phyloP scores from a whole-genome alignment of 2,888 invertebrate genomes.

The Onthophagus sagittarius region DNA sequence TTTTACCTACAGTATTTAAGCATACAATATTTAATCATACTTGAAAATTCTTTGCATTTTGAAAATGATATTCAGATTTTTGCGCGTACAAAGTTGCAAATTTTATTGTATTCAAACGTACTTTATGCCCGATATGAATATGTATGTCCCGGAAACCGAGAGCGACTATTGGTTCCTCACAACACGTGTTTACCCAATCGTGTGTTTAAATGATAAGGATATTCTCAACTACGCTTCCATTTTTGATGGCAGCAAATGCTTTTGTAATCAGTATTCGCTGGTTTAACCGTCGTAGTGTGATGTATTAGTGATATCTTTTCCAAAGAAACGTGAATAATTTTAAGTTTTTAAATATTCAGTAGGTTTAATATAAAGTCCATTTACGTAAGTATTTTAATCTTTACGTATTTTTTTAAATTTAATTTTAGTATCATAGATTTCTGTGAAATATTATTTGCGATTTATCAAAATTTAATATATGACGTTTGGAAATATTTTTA shows the following conservation, averaged over 20 bases:
- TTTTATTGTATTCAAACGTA: slow-evolving; percentile 5
- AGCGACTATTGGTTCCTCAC: neutral
- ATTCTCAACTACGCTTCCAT: neutral
- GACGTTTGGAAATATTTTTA: no score
- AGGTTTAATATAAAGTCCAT: no score
- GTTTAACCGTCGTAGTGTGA: neutral
- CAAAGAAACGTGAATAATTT: no score
- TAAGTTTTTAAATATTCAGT: no score
- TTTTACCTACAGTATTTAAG: no score
- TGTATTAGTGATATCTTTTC: no score
- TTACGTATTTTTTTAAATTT: no score
- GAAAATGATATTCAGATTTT: neutral
- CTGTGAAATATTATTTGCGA: no score
- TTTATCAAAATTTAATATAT: no score
- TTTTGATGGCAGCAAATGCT: neutral
- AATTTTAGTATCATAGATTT: no score
- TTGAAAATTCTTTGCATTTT: neutral
- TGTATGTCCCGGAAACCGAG: neutral
- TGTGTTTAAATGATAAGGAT: slow-evolving; percentile 10
- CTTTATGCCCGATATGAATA: slow-evolving; percentile 1
- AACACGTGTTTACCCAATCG: neutral
- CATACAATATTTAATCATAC: no score
- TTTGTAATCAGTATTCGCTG: neutral
- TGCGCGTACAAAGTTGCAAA: neutral
- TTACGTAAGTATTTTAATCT: no score